phyloP scores from a whole-genome alignment of 2,888 invertebrate species.

The Iselma pallidipennis region DNA sequence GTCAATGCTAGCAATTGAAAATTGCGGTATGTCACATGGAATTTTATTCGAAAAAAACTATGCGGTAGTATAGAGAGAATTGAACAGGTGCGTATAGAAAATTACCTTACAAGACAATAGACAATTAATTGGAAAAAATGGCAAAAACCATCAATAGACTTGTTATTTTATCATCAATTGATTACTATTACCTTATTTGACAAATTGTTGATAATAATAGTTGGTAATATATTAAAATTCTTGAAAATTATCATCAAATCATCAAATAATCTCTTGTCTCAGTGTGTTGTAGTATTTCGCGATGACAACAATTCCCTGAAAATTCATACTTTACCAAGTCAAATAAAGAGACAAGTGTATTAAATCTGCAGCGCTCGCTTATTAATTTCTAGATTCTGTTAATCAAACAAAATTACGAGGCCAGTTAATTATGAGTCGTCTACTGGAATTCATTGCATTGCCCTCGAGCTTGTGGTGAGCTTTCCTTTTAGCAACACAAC shows the following conservation, averaged over 20 bases:
- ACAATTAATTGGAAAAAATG: not conserved
- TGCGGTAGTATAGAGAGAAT: not conserved
- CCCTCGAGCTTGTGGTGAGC: not conserved
- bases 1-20: not conserved
- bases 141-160: not conserved
- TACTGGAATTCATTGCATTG: constrained; percentile 41
- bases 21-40: not conserved
- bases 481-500: constrained; percentile 12
- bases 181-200: not conserved
- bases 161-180: not conserved
- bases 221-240: not conserved
- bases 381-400: constrained; percentile 50
- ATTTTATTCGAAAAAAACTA: not conserved
- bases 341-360: constrained; percentile 46
- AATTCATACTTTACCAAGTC: constrained; percentile 39
- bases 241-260: not conserved
- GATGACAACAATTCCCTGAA: constrained; percentile 39
- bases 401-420: constrained; percentile 50
- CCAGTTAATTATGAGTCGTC: constrained; percentile 49
- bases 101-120: not conserved
- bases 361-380: constrained; percentile 46
- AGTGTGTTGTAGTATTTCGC: no score
- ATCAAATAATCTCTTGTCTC: not conserved
- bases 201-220: not conserved
- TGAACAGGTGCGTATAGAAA: not conserved